Evolutionary conservation across 2,888 invertebrate genomes (phyloP).

Genomic region (Bugulina stolonifera): DNA sequence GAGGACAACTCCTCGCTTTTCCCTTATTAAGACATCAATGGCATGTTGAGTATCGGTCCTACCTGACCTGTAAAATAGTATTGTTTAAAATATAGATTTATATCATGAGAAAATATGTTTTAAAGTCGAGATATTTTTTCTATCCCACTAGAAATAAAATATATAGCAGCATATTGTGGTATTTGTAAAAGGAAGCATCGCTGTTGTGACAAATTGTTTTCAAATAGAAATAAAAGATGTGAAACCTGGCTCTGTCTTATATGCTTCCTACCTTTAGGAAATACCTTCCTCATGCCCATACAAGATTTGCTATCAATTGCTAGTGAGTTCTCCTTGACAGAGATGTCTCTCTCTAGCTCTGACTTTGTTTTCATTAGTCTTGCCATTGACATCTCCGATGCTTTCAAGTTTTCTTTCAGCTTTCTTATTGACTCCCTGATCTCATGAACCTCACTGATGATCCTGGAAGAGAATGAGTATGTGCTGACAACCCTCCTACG

Average conservation of each 20-base stretch:
- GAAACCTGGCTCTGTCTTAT: too few relatives aligned
- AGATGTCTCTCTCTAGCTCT: conserved; percentile 76
- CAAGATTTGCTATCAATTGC: conserved; percentile 90
- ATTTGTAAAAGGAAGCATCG: too few relatives aligned
- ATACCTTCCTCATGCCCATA: conserved; percentile 80
- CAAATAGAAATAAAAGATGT: too few relatives aligned
- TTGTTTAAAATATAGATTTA: too few relatives aligned
- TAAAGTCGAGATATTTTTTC: too few relatives aligned
- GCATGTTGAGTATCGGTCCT: conserved; percentile 51
- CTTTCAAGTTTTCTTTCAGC: conserved; percentile 71
- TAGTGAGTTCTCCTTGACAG: conserved; percentile 77
- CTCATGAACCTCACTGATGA: conserved; percentile 78
- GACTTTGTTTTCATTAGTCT: conserved; percentile 72
- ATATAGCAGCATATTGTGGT: too few relatives aligned
- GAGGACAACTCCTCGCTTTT: not conserved
- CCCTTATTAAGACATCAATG: conserved; percentile 31
- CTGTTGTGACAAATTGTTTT: too few relatives aligned
- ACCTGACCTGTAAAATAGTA: conserved; percentile 31
- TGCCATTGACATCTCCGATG: conserved; percentile 48
- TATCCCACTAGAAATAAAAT: too few relatives aligned
- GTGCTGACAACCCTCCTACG: too few relatives aligned
- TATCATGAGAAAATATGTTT: too few relatives aligned
- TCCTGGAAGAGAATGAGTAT: conserved; percentile 58
- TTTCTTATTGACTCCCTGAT: conserved; percentile 74
- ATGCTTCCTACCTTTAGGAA: conserved; percentile 63